Percentiles rank a stretch among this genome's conserved stretches.
Conservation (phyloP, 2,797 vertebrate species). For the Glyptemys insculpta region DNA sequence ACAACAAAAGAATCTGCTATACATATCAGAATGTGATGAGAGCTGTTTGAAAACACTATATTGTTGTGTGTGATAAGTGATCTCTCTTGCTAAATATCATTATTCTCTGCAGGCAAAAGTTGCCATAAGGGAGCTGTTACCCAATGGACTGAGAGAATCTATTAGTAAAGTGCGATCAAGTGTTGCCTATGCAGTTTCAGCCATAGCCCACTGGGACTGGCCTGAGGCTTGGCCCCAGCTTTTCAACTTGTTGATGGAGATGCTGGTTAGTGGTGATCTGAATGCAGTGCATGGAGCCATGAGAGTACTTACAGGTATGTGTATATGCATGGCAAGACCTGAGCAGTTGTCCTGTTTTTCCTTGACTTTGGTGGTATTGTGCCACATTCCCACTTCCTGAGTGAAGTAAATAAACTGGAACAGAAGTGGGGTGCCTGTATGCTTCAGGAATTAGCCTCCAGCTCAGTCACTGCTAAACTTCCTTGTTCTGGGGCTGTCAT, state of each 20-base stretch:
- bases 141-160: conserved; percentile 91
- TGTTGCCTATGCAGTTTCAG: conserved; percentile 96
- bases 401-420: accelerated
- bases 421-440: neutral
- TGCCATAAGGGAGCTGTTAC: conserved; percentile 94
- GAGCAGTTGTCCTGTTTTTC: accelerated
- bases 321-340: accelerated
- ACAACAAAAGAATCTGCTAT: neutral
- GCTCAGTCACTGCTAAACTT: accelerated
- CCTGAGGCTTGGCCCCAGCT: conserved; percentile 98
- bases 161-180: conserved; percentile 99
- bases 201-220: conserved; percentile 99
- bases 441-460: accelerated
- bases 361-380: accelerated
- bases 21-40: neutral
- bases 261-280: conserved; percentile 96
- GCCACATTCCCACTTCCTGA: neutral
- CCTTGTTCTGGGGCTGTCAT: neutral
- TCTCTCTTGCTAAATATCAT: neutral
- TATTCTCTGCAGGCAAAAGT: conserved; percentile 89
- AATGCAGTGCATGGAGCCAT: conserved; percentile 97
- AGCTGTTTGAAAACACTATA: neutral
- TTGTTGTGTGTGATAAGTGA: neutral
- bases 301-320: conserved; percentile 96
- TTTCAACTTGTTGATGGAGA: conserved; percentile 97